Evolutionary conservation across 2,113 vertebrate genomes (phyloP), one percentile per base, ranked within the genome.

Genomic region (Copsychus sechellarum): DNA sequence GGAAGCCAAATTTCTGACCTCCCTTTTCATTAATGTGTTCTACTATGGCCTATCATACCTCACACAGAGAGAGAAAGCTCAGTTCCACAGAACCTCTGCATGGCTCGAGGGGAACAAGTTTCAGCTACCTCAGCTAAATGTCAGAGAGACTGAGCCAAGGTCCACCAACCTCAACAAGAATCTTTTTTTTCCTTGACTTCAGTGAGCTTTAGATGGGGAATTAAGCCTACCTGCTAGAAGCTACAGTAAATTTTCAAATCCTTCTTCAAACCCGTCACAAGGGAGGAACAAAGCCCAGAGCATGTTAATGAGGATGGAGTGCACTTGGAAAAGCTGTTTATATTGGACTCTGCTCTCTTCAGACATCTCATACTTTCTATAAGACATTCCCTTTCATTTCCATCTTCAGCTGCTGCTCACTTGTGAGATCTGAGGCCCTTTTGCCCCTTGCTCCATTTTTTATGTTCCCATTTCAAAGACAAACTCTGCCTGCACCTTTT

Each of bases 281-380:
- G 57, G 57, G 74, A 90, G 33, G 48, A 90, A n/a, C 28, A 23
- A 67, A 67, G 23, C 42, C 40, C 62, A 38, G 23, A 76, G 31
- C n/a, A 64, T n/a, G 40, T 82, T 88, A 94, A 86, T 82, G 51
- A 77, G 79, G 62, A 86, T 13, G 54, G 33, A 5, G 10, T 58
- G 42, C 29, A 33, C 66, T 88, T 72, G 22, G 70, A 91, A 88
- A 90, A 85, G 54, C 36, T 97, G 76, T 70, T 95, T 94, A 15
- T 80, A 28, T 61, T 82, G 81, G 79, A 72, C 50, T 36, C n/a
- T 77, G 57, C 23, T 93, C 62, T 72, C 79, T 77, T 57, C 74
- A 90, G 70, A 43, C 34, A 38, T 57, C 50, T 85, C 54, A 36
- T 10, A 29, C 25, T 34, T 85, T 76, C 77, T 94, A 25, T 51